Evolutionary conservation across 2,113 vertebrate genomes (phyloP).

Genomic region (Archilochus colubris): DNA sequence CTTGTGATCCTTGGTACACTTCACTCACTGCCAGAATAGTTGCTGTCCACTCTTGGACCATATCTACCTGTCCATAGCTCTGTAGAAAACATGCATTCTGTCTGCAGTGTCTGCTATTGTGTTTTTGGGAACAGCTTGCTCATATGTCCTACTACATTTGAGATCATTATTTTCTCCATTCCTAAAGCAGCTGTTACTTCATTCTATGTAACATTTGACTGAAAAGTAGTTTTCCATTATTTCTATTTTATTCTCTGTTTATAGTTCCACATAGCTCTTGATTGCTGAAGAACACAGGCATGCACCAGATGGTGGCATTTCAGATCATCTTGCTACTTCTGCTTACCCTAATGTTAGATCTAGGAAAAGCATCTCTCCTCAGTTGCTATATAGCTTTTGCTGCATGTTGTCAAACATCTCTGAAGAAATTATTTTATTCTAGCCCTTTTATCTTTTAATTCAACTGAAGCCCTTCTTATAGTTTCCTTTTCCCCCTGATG

Average conservation of each 20-base stretch:
- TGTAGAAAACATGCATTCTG: neutral
- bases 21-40: neutral
- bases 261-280: slow-evolving; percentile 6
- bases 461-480: neutral
- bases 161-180: neutral
- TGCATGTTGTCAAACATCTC: slow-evolving; percentile 32
- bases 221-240: slow-evolving; percentile 20
- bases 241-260: slow-evolving; percentile 41
- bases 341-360: slow-evolving; percentile 15
- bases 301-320: slow-evolving; percentile 42
- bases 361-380: neutral
- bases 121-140: neutral
- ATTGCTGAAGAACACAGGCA: neutral
- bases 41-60: neutral
- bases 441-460: neutral
- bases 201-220: neutral
- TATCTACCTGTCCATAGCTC: neutral
- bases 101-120: neutral
- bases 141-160: neutral
- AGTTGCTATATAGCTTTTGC: neutral
- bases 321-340: slow-evolving; percentile 36
- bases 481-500: neutral
- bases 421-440: neutral
- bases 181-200: slow-evolving; percentile 21
- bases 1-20: neutral